phyloP scores from a whole-genome alignment of 2,888 invertebrate species.

The Caenorhabditis wallacei region DNA sequence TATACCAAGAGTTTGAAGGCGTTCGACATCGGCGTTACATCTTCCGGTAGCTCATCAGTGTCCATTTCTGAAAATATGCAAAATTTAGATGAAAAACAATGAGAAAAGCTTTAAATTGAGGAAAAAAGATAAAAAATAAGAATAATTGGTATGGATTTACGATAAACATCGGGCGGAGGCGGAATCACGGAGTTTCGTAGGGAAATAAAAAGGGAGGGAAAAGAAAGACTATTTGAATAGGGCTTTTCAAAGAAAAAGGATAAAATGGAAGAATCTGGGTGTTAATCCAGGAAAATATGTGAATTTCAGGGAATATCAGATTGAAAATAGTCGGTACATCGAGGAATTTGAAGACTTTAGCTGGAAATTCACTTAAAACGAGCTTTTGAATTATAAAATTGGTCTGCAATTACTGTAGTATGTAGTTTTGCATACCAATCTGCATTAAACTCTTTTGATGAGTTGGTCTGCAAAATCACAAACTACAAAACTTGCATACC shows the following conservation, averaged over 20 bases:
- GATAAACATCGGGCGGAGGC: conserved; percentile 10
- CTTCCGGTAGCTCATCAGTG: conserved; percentile 14
- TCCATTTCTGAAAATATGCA: conserved; percentile 45
- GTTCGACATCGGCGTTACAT: conserved; percentile 39
- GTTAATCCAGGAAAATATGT: no score
- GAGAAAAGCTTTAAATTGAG: conserved; percentile 3
- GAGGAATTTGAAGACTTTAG: no score
- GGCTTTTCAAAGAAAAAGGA: background rate
- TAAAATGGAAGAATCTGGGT: conserved; percentile 1
- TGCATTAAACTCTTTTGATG: no score
- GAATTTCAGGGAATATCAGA: no score
- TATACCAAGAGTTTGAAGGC: conserved; percentile 57
- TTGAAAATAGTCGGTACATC: no score
- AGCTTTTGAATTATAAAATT: no score
- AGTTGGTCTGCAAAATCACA: no score
- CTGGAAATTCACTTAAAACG: no score
- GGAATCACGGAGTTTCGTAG: conserved; percentile 46
- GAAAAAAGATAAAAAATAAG: background rate
- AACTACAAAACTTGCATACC: no score
- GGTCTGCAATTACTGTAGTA: no score
- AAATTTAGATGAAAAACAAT: background rate
- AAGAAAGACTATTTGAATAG: background rate
- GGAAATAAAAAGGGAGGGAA: conserved; percentile 1
- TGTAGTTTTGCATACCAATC: no score
- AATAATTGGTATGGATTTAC: conserved; percentile 28